These are phyloP conservation scores for Scrobipalpa atriplicella DNA, from an alignment of 2,888 invertebrate genomes.

Conservation along the genomic window DNA sequence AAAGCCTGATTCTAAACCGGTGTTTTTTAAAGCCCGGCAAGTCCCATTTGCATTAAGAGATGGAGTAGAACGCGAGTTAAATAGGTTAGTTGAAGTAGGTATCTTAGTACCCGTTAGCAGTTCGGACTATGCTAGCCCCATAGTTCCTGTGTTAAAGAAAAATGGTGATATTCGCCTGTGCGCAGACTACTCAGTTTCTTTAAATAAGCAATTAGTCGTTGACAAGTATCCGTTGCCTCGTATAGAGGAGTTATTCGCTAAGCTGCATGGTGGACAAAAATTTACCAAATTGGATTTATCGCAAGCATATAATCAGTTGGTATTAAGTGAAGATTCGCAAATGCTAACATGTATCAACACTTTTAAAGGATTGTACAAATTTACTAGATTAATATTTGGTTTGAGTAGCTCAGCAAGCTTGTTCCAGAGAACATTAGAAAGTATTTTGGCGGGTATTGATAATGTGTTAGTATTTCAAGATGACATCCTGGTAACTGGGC, in stretches of 20 bases:
- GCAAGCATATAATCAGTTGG: slow-evolving; percentile 22
- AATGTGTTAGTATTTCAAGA: slow-evolving; percentile 26
- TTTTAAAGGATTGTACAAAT: slow-evolving; percentile 22
- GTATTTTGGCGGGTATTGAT: slow-evolving; percentile 26
- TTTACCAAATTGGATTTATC: slow-evolving; percentile 30
- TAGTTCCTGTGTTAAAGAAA: slow-evolving; percentile 27
- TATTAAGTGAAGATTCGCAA: slow-evolving; percentile 8
- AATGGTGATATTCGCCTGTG: slow-evolving; percentile 22
- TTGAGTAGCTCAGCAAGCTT: neutral
- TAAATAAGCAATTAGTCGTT: slow-evolving; percentile 8
- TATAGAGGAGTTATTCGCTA: slow-evolving; percentile 27
- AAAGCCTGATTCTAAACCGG: slow-evolving; percentile 17
- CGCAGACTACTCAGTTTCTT: slow-evolving; percentile 24
- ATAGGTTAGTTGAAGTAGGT: slow-evolving; percentile 12
- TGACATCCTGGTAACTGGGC: slow-evolving; percentile 25
- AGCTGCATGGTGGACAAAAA: slow-evolving; percentile 25
- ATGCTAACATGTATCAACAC: slow-evolving; percentile 15
- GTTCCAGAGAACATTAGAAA: slow-evolving; percentile 22
- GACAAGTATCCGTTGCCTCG: slow-evolving; percentile 11
- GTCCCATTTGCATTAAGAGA: slow-evolving; percentile 17
- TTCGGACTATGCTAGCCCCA: slow-evolving; percentile 18
- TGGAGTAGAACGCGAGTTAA: neutral
- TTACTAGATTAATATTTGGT: slow-evolving; percentile 1
- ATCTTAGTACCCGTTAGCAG: slow-evolving; percentile 16
- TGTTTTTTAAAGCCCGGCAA: neutral